Percentiles rank a stretch among this genome's conserved stretches.
Evolutionary conservation across 2,113 vertebrate genomes (phyloP).

Genomic region (Clarias batrachus): DNA sequence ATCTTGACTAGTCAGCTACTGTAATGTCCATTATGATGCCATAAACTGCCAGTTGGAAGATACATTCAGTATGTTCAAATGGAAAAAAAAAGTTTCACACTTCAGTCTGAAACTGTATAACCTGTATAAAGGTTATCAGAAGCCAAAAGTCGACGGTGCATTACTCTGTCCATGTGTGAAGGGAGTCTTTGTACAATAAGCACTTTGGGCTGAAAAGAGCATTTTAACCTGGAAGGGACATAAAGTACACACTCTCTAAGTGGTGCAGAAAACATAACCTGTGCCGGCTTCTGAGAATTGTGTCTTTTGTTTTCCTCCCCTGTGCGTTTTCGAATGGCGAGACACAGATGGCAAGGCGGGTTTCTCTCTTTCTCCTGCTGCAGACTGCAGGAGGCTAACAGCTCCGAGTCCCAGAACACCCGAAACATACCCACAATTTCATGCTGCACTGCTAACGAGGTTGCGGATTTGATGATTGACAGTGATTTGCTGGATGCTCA

Average conservation of each 20-base stretch:
- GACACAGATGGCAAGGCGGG: not conserved
- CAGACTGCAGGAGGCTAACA: slow-evolving; percentile 10
- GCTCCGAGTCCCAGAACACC: not conserved
- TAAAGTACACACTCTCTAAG: not conserved
- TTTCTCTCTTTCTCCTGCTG: not conserved
- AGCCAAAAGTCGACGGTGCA: not conserved
- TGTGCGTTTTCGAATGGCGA: not conserved
- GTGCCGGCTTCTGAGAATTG: not conserved
- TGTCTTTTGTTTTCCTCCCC: slow-evolving; percentile 13
- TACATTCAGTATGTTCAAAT: not conserved
- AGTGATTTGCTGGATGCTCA: not conserved
- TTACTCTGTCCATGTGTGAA: not conserved
- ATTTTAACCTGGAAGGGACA: slow-evolving; percentile 9
- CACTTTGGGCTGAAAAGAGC: not conserved
- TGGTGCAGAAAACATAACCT: not conserved
- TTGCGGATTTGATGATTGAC: slow-evolving; percentile 5
- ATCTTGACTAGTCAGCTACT: not conserved
- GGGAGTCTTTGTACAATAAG: not conserved
- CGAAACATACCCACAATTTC: not conserved
- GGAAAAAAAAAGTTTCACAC: not conserved
- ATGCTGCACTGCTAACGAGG: slow-evolving; percentile 11
- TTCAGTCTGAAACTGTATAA: not conserved
- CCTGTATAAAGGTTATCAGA: not conserved
- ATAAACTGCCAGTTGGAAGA: not conserved
- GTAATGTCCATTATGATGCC: not conserved